Evolutionary conservation across 2,888 invertebrate species (phyloP).

Genomic region (Protophormia terraenovae): DNA sequence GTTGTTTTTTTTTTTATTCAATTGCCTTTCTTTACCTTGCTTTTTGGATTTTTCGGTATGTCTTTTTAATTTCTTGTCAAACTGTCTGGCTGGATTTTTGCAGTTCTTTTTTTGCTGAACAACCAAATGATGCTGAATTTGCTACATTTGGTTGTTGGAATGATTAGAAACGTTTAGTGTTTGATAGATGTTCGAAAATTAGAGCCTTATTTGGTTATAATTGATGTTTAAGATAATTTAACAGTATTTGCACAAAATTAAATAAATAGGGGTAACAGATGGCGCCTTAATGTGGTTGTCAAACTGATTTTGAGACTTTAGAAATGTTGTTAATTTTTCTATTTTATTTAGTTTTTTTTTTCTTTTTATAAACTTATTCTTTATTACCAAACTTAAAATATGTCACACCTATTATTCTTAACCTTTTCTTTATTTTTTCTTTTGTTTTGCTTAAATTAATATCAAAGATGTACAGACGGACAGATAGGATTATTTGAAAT

Average conservation of each 20-base stretch:
- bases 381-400: too few species aligned
- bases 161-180: not conserved
- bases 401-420: too few species aligned
- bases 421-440: too few species aligned
- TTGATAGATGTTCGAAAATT: not conserved
- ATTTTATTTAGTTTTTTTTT: too few species aligned
- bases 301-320: too few species aligned
- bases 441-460: too few species aligned
- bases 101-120: not conserved
- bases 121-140: not conserved
- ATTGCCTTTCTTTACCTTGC: not conserved
- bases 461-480: too few species aligned
- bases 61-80: conserved; percentile 34
- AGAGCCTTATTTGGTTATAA: not conserved
- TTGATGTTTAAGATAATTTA: not conserved
- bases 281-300: not conserved
- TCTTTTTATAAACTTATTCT: too few species aligned
- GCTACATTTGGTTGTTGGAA: not conserved
- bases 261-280: not conserved
- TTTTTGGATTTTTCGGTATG: not conserved
- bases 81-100: not conserved
- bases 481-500: too few species aligned
- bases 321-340: too few species aligned
- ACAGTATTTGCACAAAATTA: not conserved
- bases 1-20: not conserved